These are phyloP conservation scores for Drosophila aff. DNA, from an alignment of 1,140 invertebrate genomes.

Conservation along the genomic window DNA sequence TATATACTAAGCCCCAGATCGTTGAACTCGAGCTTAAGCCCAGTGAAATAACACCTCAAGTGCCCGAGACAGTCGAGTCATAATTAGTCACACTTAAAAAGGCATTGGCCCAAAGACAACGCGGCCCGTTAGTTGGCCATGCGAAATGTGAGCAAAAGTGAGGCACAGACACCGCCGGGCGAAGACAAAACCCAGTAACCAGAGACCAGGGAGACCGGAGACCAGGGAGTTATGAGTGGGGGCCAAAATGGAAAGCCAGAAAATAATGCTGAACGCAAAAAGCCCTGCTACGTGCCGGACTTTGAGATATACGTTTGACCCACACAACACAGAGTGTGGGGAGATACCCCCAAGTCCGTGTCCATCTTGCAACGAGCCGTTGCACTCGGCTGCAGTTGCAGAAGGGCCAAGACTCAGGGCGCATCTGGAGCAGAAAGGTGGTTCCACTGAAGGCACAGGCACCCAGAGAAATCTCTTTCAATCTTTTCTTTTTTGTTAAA, in stretches of 20 bases:
- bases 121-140: constrained; percentile 63
- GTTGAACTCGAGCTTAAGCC: constrained; percentile 49
- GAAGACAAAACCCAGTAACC: constrained; percentile 55
- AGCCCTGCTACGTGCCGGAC: constrained; percentile 63
- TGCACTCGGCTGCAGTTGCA: constrained; percentile 74
- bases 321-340: constrained; percentile 4
- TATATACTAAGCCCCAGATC: constrained; percentile 25
- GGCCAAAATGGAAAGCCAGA: constrained; percentile 31
- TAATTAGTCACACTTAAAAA: constrained; percentile 82
- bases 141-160: constrained; percentile 73
- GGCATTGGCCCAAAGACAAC: constrained; percentile 75
- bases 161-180: constrained; percentile 33
- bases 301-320: constrained; percentile 43
- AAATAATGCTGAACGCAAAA: constrained; percentile 36
- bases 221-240: constrained; percentile 23
- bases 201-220: constrained; percentile 38
- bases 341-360: constrained; percentile 19
- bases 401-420: constrained; percentile 57
- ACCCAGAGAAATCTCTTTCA: constrained; percentile 39
- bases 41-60: constrained; percentile 56
- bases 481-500: constrained; percentile 1
- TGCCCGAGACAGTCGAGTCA: constrained; percentile 64
- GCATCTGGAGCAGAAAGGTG: constrained; percentile 76
- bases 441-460: constrained; percentile 45
- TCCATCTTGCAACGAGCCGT: constrained; percentile 69